Conservation (phyloP, 53 echinoderm and acorn worm genomes). For the Stichopus horrens region DNA sequence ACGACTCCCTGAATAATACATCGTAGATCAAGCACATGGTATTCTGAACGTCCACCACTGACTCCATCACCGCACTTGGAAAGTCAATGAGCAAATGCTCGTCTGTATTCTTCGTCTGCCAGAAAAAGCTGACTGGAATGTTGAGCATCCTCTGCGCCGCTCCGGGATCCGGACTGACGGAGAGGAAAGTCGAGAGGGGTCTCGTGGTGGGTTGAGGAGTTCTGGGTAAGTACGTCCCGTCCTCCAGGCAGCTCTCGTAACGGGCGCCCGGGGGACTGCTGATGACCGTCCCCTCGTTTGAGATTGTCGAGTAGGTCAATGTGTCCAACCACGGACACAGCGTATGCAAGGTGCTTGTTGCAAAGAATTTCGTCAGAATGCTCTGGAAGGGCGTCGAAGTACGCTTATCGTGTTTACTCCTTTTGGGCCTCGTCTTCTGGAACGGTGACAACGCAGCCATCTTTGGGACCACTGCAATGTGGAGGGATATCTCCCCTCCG, state of each 20-base stretch:
- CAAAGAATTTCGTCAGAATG: slow-evolving; percentile 67
- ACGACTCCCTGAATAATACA: slow-evolving; percentile 63
- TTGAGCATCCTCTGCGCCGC: slow-evolving; percentile 63
- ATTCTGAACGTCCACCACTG: slow-evolving; percentile 73
- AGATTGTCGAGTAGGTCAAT: slow-evolving; percentile 57
- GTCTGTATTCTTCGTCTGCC: slow-evolving; percentile 84
- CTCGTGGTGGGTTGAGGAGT: slow-evolving; percentile 73
- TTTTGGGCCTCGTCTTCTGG: slow-evolving; percentile 41
- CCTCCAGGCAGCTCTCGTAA: slow-evolving; percentile 62
- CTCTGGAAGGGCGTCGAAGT: slow-evolving; percentile 62
- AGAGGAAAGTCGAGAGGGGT: slow-evolving; percentile 74
- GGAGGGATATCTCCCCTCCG: slow-evolving; percentile 36
- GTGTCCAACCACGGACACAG: slow-evolving; percentile 74
- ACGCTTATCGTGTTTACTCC: slow-evolving; percentile 56
- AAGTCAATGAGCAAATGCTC: slow-evolving; percentile 56
- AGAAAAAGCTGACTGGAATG: slow-evolving; percentile 72
- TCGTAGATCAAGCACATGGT: slow-evolving; percentile 84
- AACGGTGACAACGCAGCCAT: slow-evolving; percentile 38
- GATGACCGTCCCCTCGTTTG: slow-evolving; percentile 59
- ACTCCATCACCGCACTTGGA: slow-evolving; percentile 58
- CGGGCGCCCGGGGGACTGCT: slow-evolving; percentile 38
- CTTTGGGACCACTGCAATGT: slow-evolving; percentile 73
- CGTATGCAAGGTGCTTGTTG: slow-evolving; percentile 62
- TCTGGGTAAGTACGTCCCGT: slow-evolving; percentile 82
- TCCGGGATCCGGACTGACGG: slow-evolving; percentile 53